Conservation (phyloP, 2,113 vertebrate genomes). For the Microcebus murinus region DNA sequence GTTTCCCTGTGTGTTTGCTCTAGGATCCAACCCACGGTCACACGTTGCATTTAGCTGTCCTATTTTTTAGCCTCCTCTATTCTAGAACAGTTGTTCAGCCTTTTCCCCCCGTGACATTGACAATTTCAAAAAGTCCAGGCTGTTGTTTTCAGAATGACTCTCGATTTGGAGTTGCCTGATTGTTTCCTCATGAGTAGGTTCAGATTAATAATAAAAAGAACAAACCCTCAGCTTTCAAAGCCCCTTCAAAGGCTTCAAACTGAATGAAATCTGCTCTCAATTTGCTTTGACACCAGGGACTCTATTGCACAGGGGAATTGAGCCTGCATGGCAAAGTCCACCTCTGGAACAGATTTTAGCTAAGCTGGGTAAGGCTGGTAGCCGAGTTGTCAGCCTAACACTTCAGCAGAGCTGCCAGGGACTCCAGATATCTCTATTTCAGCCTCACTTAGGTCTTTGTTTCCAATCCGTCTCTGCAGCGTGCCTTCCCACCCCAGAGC, state of each 20-base stretch:
- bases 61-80: not conserved
- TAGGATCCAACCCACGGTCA: not conserved
- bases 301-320: not conserved
- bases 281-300: constrained; percentile 23
- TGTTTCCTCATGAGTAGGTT: constrained; percentile 19
- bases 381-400: not conserved
- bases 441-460: not conserved
- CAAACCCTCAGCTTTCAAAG: not conserved
- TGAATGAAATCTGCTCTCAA: constrained; percentile 22
- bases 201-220: not conserved
- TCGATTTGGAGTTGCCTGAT: constrained; percentile 25
- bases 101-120: not conserved
- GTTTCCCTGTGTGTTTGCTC: not conserved
- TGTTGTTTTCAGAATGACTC: not conserved
- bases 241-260: not conserved
- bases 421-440: not conserved
- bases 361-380: constrained; percentile 1
- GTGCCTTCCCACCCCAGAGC: not conserved
- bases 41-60: not conserved
- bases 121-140: constrained; percentile 2
- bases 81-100: not conserved
- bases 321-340: not conserved
- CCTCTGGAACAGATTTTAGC: not conserved
- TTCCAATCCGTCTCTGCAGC: not conserved
- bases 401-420: not conserved